Evolutionary conservation across 2,888 invertebrate species (phyloP).

Genomic region (Dorcus hopei): DNA sequence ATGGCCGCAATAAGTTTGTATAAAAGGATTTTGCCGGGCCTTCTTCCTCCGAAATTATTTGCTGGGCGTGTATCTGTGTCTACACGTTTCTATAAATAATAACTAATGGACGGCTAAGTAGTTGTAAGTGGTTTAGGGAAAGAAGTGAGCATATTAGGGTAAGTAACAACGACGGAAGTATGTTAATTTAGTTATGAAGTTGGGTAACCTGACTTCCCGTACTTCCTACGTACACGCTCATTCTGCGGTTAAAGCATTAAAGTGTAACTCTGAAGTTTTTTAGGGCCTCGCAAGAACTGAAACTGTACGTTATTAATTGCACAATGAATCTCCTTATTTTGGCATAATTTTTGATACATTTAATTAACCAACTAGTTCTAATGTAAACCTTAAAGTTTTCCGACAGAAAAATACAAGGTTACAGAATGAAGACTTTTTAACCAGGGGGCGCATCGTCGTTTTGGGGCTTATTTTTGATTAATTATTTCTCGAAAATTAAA

Average conservation of each 20-base stretch:
- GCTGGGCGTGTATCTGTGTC: not conserved
- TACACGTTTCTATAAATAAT: not conserved
- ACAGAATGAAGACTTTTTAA: too few species aligned
- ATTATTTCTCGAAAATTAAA: too few species aligned
- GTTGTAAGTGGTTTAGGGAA: slow-evolving; percentile 14
- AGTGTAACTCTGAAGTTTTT: slow-evolving; percentile 27
- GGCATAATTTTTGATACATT: too few species aligned
- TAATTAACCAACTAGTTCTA: too few species aligned
- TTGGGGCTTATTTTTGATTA: too few species aligned
- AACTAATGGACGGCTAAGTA: slow-evolving; percentile 13
- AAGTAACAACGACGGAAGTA: slow-evolving; percentile 38
- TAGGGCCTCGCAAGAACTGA: slow-evolving; percentile 21
- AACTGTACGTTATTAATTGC: not conserved
- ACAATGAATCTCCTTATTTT: too few species aligned
- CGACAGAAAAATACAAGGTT: too few species aligned
- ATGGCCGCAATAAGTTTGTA: not conserved
- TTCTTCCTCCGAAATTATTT: not conserved
- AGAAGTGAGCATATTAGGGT: slow-evolving; percentile 23
- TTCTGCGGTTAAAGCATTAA: slow-evolving; percentile 30
- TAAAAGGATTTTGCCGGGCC: not conserved
- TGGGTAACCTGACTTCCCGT: slow-evolving; percentile 37
- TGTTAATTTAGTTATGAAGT: slow-evolving; percentile 46
- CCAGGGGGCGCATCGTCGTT: too few species aligned
- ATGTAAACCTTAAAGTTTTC: too few species aligned
- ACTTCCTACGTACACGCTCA: slow-evolving; percentile 23